Base-by-base conservation (phyloP, 2,888 invertebrate species). In the Schrankia costaestrigalis region DNA sequence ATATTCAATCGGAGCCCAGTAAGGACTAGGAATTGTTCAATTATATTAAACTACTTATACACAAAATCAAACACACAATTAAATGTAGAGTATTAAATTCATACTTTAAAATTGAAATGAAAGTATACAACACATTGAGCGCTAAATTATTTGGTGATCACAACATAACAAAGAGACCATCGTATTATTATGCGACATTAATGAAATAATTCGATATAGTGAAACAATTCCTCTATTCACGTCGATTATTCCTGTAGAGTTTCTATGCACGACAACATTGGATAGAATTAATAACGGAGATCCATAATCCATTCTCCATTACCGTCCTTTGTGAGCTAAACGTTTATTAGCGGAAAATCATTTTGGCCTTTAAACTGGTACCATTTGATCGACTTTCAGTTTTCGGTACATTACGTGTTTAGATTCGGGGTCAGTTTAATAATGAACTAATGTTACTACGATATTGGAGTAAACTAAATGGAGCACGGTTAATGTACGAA, bases 271-370 rank as follows among this genome's bases (percentile, higher is more conserved):
- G 48, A 41, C 54, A 50, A 51, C 49, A 50, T 50, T 53, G 48
- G 50, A 61, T 58, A 58, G 58, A 57, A 55, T 60, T 62, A 60
- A 57, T 52, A 58, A 56, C 55, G 51, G 57, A 59, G 46, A 62
- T 47, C 49, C 46, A 63, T 62, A 62, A 64, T 64, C 59, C 63
- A 61, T 69, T 65, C 65, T 60, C 60, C 57, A 67, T 63, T 66
- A 61, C 43, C 54, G 56, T 62, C 72, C 74, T 74, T 73, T 76
- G 73, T 72, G 65, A 40, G 56, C 50, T 63, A 58, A 66, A 62
- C 62, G 65, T 58, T 62, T 68, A 71, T 71, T 72, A 69, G 60
- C 57, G 55, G 63, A 54, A 69, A 72, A 71, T 71, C 55, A 69
- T 72, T 73, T 51, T 66, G 55, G 60, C 56, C 56, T 59, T 62